Percentiles rank a stretch among this genome's conserved stretches.
Evolutionary conservation across 64 coral and sea anemone genomes (phyloP).

Genomic region (Pocillopora verrucosa): DNA sequence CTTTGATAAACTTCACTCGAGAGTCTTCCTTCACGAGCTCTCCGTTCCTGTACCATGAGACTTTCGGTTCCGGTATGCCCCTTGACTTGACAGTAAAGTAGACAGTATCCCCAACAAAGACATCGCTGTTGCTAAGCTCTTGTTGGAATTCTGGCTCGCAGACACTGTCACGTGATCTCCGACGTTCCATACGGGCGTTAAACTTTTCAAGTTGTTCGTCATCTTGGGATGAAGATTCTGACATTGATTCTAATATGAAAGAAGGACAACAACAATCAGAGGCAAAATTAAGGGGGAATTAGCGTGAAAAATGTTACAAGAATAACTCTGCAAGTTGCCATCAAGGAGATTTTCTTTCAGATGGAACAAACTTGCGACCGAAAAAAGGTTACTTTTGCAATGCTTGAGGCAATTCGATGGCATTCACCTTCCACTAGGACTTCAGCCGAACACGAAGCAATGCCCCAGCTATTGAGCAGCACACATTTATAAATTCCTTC

Average conservation of each 20-base stretch:
- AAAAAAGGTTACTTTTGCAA: too few species aligned
- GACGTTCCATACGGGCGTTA: slow-evolving; percentile 39
- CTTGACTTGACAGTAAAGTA: slow-evolving; percentile 69
- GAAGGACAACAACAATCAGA: neutral
- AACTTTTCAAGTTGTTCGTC: slow-evolving; percentile 34
- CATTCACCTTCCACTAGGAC: slow-evolving; percentile 79
- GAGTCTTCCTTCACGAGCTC: slow-evolving; percentile 67
- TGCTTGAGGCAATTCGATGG: neutral
- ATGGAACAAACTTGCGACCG: too few species aligned
- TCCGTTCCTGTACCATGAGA: slow-evolving; percentile 87
- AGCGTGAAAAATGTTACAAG: too few species aligned
- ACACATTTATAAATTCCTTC: slow-evolving; percentile 97
- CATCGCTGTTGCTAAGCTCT: slow-evolving; percentile 81
- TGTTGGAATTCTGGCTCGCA: slow-evolving; percentile 67
- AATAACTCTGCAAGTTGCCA: too few species aligned
- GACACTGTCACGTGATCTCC: slow-evolving; percentile 71
- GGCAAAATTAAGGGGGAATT: neutral
- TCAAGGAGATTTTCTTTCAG: too few species aligned
- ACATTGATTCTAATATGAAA: slow-evolving; percentile 11
- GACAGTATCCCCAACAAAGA: slow-evolving; percentile 69
- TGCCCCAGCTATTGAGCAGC: slow-evolving; percentile 74
- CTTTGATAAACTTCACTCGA: slow-evolving; percentile 75
- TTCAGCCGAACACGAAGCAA: slow-evolving; percentile 84
- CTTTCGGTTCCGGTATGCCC: slow-evolving; percentile 83
- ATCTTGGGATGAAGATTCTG: slow-evolving; percentile 38